Evolutionary conservation across 1,140 invertebrate genomes (phyloP).

Genomic region (Whitmania pigra): DNA sequence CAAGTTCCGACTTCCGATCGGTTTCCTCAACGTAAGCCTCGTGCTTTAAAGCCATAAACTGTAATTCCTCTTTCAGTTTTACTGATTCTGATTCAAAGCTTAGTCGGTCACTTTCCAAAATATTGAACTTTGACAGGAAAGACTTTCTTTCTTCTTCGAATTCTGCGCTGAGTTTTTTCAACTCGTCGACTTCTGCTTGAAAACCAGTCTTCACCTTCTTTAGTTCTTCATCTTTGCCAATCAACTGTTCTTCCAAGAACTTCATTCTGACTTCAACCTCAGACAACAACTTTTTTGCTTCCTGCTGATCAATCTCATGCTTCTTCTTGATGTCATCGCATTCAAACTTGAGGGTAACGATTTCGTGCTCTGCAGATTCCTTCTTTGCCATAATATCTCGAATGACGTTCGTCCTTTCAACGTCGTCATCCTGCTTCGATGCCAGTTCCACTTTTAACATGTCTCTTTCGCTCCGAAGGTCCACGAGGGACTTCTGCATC

Average conservation of each 20-base stretch:
- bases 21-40: background rate
- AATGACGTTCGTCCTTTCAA: background rate
- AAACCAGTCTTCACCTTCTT: background rate
- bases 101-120: background rate
- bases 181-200: background rate
- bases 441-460: background rate
- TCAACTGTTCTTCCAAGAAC: constrained; percentile 7
- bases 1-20: background rate
- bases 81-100: background rate
- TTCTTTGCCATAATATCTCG: background rate
- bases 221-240: constrained; percentile 4
- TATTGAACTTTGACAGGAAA: background rate
- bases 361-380: background rate
- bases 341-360: background rate
- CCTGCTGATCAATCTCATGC: too few relatives aligned
- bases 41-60: background rate
- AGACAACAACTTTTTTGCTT: too few relatives aligned
- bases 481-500: background rate
- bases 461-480: background rate
- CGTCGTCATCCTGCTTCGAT: background rate
- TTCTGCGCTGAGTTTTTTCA: background rate
- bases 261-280: too few relatives aligned
- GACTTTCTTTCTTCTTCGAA: background rate
- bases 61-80: background rate
- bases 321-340: background rate